phyloP scores from a whole-genome alignment of 2,797 vertebrate genomes.

The Malacoraja senta region DNA sequence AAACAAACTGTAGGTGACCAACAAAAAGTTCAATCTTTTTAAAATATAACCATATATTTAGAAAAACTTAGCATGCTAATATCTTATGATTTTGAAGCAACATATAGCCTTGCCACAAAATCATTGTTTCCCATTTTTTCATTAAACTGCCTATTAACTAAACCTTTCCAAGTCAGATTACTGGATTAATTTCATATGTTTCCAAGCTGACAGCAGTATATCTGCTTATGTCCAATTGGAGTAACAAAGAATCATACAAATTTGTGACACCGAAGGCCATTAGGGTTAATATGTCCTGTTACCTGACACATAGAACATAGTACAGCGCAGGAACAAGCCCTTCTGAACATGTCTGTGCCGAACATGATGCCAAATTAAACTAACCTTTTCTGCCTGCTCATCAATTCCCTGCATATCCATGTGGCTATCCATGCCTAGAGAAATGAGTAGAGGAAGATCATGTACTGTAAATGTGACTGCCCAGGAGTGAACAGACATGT shows the following conservation, averaged over 20 bases:
- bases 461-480: background rate
- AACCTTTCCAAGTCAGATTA: background rate
- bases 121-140: background rate
- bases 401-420: no score
- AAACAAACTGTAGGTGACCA: background rate
- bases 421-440: background rate
- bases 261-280: no score
- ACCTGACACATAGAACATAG: no score
- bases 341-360: no score
- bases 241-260: background rate
- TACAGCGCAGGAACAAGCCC: no score
- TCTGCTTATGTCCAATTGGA: background rate
- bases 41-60: background rate
- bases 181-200: background rate
- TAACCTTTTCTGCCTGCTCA: no score
- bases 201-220: background rate
- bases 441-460: background rate
- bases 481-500: no score
- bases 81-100: background rate
- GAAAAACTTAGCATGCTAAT: background rate
- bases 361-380: no score
- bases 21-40: background rate
- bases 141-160: background rate
- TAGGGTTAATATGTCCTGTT: no score
- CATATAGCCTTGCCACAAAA: background rate